A percentile compares a stretch with the other conserved stretches of the same genome.
phyloP scores from a whole-genome alignment of 2,888 invertebrate species.

The Calliscelio sp. region DNA sequence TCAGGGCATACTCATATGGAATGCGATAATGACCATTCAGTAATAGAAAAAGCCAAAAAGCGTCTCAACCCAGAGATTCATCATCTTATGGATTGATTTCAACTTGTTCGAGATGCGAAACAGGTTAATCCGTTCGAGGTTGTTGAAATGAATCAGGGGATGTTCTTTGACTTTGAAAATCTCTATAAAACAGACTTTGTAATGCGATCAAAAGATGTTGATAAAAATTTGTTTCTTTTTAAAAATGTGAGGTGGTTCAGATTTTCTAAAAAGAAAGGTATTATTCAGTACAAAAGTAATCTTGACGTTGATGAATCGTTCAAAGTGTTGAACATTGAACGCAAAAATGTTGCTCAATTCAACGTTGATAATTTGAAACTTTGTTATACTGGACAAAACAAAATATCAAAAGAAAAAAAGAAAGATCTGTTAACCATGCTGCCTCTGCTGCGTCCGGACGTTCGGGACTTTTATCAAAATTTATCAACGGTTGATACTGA shows the following conservation, averaged over 20 bases:
- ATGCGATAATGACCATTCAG: constrained; percentile 40
- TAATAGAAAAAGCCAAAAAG: constrained; percentile 35
- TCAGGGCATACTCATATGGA: constrained; percentile 55
- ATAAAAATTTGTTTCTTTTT: background rate
- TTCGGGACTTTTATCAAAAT: no score
- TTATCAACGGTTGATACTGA: no score
- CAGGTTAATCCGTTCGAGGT: constrained; percentile 5
- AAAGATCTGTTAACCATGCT: background rate
- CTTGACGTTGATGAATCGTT: background rate
- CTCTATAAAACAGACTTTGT: background rate
- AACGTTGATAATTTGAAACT: no score
- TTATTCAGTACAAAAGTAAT: background rate
- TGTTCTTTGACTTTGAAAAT: constrained; percentile 35
- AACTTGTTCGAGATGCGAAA: constrained; percentile 12
- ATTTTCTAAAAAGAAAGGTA: constrained; percentile 45
- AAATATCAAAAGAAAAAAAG: constrained; percentile 63
- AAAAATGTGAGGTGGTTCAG: constrained; percentile 32
- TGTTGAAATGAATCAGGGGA: background rate
- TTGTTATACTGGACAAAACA: no score
- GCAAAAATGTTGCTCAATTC: no score
- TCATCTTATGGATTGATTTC: constrained; percentile 49
- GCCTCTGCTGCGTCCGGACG: no score
- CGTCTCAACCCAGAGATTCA: background rate
- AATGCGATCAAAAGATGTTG: background rate
- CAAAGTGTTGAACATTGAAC: background rate